These are phyloP conservation scores for Mastacembelus armatus DNA, from an alignment of 2,797 vertebrate genomes.

Conservation along the genomic window DNA sequence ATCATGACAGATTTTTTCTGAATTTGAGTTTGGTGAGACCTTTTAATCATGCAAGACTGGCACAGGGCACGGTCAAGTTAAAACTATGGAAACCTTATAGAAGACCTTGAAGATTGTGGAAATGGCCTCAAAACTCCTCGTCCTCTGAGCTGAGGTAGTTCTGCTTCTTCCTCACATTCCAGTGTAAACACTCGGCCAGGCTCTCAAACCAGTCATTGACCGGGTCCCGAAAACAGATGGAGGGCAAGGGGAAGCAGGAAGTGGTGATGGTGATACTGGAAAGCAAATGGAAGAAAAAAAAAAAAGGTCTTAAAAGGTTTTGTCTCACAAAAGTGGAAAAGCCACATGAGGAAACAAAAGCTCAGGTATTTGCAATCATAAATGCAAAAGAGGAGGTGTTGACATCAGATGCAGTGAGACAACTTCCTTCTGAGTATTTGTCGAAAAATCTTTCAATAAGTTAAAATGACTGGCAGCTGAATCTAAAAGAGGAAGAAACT, in stretches of 20 bases:
- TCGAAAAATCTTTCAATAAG: neutral
- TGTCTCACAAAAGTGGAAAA: neutral
- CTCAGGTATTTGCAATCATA: conserved; percentile 22
- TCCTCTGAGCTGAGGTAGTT: conserved; percentile 88
- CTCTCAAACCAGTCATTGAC: conserved; percentile 90
- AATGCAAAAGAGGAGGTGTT: conserved; percentile 18
- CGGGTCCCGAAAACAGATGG: conserved; percentile 87
- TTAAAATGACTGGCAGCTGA: neutral
- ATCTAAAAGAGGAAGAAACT: conserved; percentile 33
- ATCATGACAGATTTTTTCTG: neutral
- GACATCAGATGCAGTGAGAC: conserved; percentile 3
- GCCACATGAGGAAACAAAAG: conserved; percentile 10
- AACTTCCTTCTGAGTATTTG: conserved; percentile 33
- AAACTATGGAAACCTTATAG: conserved; percentile 11
- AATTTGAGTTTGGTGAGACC: conserved; percentile 33
- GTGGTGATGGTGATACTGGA: conserved; percentile 86
- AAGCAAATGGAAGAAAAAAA: neutral
- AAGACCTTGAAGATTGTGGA: neutral
- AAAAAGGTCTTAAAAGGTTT: neutral
- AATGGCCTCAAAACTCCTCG: conserved; percentile 76
- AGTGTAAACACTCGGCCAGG: conserved; percentile 87
- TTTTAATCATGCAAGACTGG: neutral
- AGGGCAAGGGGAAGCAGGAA: conserved; percentile 87
- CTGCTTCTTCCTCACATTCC: conserved; percentile 89
- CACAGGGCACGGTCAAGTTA: conserved; percentile 18